These are phyloP conservation scores for Phenganax stokvisi DNA, from an alignment of 92 coral and sea anemone genomes.

Conservation along the genomic window DNA sequence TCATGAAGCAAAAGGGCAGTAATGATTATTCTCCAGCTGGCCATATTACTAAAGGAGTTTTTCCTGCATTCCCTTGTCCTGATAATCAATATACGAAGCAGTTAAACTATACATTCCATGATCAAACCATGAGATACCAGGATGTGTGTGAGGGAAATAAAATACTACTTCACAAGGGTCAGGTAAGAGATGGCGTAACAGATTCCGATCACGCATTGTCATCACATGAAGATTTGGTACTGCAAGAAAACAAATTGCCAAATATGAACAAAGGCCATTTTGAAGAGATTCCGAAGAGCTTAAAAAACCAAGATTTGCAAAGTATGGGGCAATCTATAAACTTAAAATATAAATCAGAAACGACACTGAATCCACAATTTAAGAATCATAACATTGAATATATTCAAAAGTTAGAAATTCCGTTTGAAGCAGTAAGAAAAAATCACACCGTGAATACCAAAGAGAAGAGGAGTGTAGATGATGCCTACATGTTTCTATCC, in stretches of 20 bases:
- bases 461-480: neutral
- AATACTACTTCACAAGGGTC: neutral
- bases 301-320: neutral
- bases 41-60: neutral
- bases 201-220: neutral
- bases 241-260: neutral
- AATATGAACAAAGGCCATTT: neutral
- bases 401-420: neutral
- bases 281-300: neutral
- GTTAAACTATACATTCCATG: neutral
- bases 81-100: neutral
- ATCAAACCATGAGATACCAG: neutral
- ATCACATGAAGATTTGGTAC: neutral
- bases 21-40: neutral
- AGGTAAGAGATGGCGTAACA: neutral
- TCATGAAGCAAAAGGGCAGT: neutral
- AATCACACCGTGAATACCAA: neutral
- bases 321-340: neutral
- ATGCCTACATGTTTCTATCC: neutral
- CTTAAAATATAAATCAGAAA: neutral
- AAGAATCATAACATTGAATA: neutral
- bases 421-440: too few relatives aligned
- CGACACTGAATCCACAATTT: neutral
- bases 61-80: neutral
- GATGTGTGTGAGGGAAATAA: neutral